Evolutionary conservation across 2,888 invertebrate species (phyloP).

Genomic region (Mayetiola destructor): DNA sequence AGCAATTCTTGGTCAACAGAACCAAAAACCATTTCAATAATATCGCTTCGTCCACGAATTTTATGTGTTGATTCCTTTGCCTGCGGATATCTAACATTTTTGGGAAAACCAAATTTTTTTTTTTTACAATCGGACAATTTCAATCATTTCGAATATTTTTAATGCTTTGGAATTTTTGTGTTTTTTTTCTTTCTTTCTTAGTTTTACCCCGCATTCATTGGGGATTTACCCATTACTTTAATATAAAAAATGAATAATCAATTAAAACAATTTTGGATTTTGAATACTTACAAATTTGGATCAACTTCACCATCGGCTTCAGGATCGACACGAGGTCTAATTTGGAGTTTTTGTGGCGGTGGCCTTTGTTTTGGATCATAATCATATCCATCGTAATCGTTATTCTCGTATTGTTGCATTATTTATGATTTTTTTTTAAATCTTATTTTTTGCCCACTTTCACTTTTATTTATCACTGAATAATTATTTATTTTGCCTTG

Average conservation of each 20-base stretch:
- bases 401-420: slow-evolving; percentile 18
- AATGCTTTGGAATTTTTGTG: too few relatives aligned
- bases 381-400: slow-evolving; percentile 17
- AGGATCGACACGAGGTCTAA: slow-evolving; percentile 65
- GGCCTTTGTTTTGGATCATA: slow-evolving; percentile 16
- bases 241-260: neutral
- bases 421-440: too few relatives aligned
- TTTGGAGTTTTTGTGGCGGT: slow-evolving; percentile 24
- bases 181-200: too few relatives aligned
- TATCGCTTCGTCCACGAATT: slow-evolving; percentile 71
- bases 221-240: too few relatives aligned
- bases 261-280: neutral
- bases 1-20: slow-evolving; percentile 80
- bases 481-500: too few relatives aligned
- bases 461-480: too few relatives aligned
- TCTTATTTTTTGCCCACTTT: too few relatives aligned
- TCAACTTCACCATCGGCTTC: slow-evolving; percentile 76
- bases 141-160: too few relatives aligned
- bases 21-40: slow-evolving; percentile 69
- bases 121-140: too few relatives aligned
- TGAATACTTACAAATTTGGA: slow-evolving; percentile 47
- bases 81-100: slow-evolving; percentile 52
- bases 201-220: too few relatives aligned
- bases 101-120: neutral
- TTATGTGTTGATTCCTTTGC: slow-evolving; percentile 82